Percentiles rank a stretch among this genome's conserved stretches.
Conservation (phyloP, 35 echinoderm and acorn worm species). For the Ophiothrix spiculata region DNA sequence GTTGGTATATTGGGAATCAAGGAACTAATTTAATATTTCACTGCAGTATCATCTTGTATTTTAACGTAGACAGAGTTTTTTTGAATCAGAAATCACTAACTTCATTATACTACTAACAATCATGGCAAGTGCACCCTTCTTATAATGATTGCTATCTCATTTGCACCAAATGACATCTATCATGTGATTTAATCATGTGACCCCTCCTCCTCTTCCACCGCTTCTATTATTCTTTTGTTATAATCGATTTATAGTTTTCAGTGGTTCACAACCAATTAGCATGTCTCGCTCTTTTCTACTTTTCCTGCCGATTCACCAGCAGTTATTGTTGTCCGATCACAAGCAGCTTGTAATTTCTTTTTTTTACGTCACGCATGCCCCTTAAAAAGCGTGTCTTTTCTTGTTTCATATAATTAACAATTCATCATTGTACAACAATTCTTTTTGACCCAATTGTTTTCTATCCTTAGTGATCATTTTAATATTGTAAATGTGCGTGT, state of each 20-base stretch:
- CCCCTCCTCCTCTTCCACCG: neutral
- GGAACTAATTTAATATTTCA: conserved; percentile 9
- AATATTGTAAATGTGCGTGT: too few species aligned
- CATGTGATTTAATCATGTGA: neutral
- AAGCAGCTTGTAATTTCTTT: neutral
- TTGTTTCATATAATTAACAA: neutral
- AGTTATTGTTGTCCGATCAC: neutral
- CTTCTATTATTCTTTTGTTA: neutral
- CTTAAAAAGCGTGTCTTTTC: neutral
- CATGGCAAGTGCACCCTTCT: conserved; percentile 10
- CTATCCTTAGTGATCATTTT: too few species aligned
- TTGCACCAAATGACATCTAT: neutral
- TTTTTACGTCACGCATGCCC: neutral
- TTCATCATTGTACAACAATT: neutral
- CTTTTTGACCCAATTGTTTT: neutral
- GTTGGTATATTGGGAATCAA: neutral
- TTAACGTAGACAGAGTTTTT: conserved; percentile 7
- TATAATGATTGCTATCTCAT: conserved; percentile 15
- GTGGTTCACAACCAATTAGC: neutral
- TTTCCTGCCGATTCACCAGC: neutral
- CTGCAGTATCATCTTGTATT: neutral
- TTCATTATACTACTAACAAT: conserved; percentile 10
- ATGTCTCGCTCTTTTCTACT: neutral
- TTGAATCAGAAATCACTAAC: neutral
- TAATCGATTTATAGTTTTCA: neutral